phyloP scores from a whole-genome alignment of 1,140 invertebrate genomes.

The Apis florea region DNA sequence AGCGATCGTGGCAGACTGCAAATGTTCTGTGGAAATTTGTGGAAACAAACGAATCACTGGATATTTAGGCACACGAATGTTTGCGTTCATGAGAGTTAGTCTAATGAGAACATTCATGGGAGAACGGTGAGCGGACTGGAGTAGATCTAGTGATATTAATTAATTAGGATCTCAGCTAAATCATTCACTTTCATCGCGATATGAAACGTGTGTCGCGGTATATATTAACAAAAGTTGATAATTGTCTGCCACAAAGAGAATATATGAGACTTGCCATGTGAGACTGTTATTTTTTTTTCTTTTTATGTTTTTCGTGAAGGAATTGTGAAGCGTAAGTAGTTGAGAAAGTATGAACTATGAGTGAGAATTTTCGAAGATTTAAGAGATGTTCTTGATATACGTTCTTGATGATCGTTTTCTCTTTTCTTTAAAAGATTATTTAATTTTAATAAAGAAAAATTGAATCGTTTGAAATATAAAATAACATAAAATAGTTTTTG shows the following conservation, averaged over 20 bases:
- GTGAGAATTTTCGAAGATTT: no score
- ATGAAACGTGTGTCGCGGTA: conserved; percentile 35
- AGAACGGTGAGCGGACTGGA: conserved; percentile 32
- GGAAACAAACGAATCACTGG: not conserved
- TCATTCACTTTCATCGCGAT: conserved; percentile 61
- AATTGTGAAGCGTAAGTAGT: not conserved
- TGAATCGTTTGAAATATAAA: no score
- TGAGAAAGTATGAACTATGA: no score
- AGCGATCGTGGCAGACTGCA: not conserved
- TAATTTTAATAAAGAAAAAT: no score
- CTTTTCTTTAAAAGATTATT: no score
- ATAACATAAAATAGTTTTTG: no score
- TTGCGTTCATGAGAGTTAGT: not conserved
- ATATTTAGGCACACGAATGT: not conserved
- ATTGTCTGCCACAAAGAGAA: conserved; percentile 23
- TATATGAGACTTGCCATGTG: conserved; percentile 3
- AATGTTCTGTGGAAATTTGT: conserved; percentile 31
- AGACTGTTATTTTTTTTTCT: not conserved
- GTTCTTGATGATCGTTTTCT: no score
- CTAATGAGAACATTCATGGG: conserved; percentile 34
- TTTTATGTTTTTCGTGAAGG: not conserved
- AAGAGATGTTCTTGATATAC: no score
- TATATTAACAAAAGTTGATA: conserved; percentile 33
- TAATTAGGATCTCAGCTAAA: conserved; percentile 53
- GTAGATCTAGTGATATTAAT: conserved; percentile 45